These are phyloP conservation scores for Selenia dentaria DNA, from an alignment of 2,888 invertebrate species.

Conservation along the genomic window DNA sequence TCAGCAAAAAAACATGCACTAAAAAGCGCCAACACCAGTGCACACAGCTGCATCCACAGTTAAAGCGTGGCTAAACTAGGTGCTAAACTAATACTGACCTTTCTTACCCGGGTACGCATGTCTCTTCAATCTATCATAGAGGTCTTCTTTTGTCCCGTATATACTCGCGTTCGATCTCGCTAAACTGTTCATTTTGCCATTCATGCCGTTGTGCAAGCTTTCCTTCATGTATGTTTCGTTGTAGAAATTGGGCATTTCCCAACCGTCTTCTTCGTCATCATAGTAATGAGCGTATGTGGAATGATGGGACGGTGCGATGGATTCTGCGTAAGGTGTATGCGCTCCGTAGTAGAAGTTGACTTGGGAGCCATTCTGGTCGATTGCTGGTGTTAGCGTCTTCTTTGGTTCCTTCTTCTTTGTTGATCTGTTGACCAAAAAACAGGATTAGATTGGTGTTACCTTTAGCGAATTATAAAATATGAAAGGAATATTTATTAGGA, in stretches of 20 bases:
- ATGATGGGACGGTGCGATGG: conserved; percentile 97
- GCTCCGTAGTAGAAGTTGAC: conserved; percentile 98
- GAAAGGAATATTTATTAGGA: no score
- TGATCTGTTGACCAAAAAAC: conserved; percentile 83
- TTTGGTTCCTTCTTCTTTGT: conserved; percentile 95
- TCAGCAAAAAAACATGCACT: no score
- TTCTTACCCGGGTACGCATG: conserved; percentile 97
- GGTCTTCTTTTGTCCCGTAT: conserved; percentile 97
- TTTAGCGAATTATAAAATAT: no score
- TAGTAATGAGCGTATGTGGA: conserved; percentile 98
- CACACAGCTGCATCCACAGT: conserved; percentile 46
- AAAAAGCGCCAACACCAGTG: conserved; percentile 30
- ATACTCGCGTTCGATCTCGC: conserved; percentile 97
- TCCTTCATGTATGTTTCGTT: conserved; percentile 98
- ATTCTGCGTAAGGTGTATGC: conserved; percentile 97
- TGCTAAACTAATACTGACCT: conserved; percentile 87
- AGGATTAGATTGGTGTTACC: no score
- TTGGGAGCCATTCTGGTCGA: conserved; percentile 96
- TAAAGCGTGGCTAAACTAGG: conserved; percentile 67
- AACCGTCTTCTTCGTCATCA: conserved; percentile 97
- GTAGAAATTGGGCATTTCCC: conserved; percentile 99
- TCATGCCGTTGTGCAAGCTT: conserved; percentile 93
- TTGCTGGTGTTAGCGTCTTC: conserved; percentile 94
- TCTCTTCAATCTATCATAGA: conserved; percentile 97
- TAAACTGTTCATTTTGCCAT: conserved; percentile 96